These are phyloP conservation scores for Lethrus apterus DNA, from an alignment of 1,140 invertebrate species.

Conservation along the genomic window DNA sequence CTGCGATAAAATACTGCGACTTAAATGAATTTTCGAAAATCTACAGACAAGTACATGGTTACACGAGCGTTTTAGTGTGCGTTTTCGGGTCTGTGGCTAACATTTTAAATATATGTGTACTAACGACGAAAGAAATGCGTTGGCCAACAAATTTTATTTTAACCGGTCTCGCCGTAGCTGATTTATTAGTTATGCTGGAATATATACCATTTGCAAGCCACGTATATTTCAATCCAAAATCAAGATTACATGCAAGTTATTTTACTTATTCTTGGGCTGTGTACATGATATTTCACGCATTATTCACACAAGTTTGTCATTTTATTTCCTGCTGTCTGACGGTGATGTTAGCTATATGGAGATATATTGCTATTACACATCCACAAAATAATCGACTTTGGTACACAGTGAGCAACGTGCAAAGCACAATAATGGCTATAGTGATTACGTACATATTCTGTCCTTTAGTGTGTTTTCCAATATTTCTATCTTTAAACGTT, in stretches of 20 bases:
- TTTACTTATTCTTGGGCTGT: slow-evolving; percentile 70
- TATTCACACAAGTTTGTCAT: slow-evolving; percentile 80
- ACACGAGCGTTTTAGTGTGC: slow-evolving; percentile 72
- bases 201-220: slow-evolving; percentile 86
- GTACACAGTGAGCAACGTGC: slow-evolving; percentile 67
- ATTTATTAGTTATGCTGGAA: slow-evolving; percentile 87
- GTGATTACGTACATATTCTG: slow-evolving; percentile 72
- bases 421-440: slow-evolving; percentile 65
- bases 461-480: slow-evolving; percentile 76
- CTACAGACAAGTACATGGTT: slow-evolving; percentile 59
- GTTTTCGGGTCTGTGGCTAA: slow-evolving; percentile 89
- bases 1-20: slow-evolving; percentile 38
- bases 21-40: slow-evolving; percentile 41
- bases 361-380: slow-evolving; percentile 81
- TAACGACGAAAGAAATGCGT: slow-evolving; percentile 82
- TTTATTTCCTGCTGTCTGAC: slow-evolving; percentile 91
- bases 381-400: slow-evolving; percentile 69
- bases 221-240: slow-evolving; percentile 55
- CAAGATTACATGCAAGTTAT: slow-evolving; percentile 48
- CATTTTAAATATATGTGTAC: slow-evolving; percentile 87
- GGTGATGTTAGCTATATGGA: slow-evolving; percentile 84
- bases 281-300: slow-evolving; percentile 75
- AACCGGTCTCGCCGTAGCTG: slow-evolving; percentile 84
- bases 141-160: slow-evolving; percentile 78
- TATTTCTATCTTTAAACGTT: slow-evolving; percentile 67